phyloP scores from a whole-genome alignment of 30 jellyfish, hydroid and myxozoan species.

The Rhopilema esculentum region DNA sequence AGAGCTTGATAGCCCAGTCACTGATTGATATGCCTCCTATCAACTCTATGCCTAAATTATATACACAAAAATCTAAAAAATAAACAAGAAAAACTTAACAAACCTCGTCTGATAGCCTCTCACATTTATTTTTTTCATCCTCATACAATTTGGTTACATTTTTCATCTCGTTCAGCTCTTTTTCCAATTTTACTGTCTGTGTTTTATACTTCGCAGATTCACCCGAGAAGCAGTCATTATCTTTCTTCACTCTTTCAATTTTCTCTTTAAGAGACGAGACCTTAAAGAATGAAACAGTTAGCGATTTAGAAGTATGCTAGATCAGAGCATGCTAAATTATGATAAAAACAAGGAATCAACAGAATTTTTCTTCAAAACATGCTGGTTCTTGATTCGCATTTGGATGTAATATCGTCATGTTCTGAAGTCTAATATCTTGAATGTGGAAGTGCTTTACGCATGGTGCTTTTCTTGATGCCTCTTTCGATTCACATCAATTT shows the following conservation, averaged over 20 bases:
- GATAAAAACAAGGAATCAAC: no score
- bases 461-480: no score
- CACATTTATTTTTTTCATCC: slow-evolving; percentile 16
- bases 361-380: no score
- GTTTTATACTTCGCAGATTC: not conserved
- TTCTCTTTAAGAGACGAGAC: slow-evolving; percentile 24
- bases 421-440: no score
- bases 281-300: slow-evolving; percentile 7
- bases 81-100: not conserved
- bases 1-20: no score
- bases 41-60: not conserved
- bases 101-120: slow-evolving; percentile 34
- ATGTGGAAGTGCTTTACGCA: no score
- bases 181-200: slow-evolving; percentile 5
- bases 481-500: no score
- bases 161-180: slow-evolving; percentile 6
- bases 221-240: not conserved
- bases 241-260: slow-evolving; percentile 11
- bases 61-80: not conserved
- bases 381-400: no score
- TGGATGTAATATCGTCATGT: no score
- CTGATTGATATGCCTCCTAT: not conserved
- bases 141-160: not conserved
- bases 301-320: no score
- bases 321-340: no score